Base-by-base conservation (phyloP, 2,113 vertebrate species). In the Pogonocichla stellata region DNA sequence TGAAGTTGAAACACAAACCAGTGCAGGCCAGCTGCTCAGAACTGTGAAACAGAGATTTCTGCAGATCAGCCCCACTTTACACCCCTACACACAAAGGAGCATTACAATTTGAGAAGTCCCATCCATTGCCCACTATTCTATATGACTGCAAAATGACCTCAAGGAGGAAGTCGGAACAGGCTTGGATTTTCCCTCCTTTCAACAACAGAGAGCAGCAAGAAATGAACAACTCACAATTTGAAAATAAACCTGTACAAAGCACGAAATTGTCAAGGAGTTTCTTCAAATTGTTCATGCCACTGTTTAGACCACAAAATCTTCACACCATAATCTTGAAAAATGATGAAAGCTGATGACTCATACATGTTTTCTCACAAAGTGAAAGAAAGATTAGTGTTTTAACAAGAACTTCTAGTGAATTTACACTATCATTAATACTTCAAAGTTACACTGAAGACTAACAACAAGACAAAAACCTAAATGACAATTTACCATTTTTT, bases 311-410 rank as follows among this genome's bases (percentile, higher is more conserved):
- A 60, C 40, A 77, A 82, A 66, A 66, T 45, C 42, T 83, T 66
- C 47, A 69, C 14, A 57, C 14, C 12, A 17, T 13, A 4, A 36
- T 23, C 42, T 22, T 77, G 67, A 57, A 67, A 88, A 54, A 72
- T 4, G 42, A 54, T 40, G 57, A 71, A 88, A 86, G 8, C 13
- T 74, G 28, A 74, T 73, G 51, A 88, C 38, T 94, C 42, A 47
- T 14, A 22, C 2, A 28, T 2, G 3, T 65, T 77, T 61, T 64
- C 48, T 66, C 31, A 86, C 8, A 42, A 54, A 83, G 23, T 20
- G 23, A 92, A 92, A 82, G 23, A 92, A 92, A 86, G 7, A 36
- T 71, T 47, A 67, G 20, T 67, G 34, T 38, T 89, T 90, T 38
- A 91, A 47, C 6, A 89, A 58, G 19, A 25, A 42, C 42, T 69